Evolutionary conservation across 2,797 vertebrate genomes (phyloP), one percentile per base, ranked within the genome.

Genomic region (Echeneis naucrates): DNA sequence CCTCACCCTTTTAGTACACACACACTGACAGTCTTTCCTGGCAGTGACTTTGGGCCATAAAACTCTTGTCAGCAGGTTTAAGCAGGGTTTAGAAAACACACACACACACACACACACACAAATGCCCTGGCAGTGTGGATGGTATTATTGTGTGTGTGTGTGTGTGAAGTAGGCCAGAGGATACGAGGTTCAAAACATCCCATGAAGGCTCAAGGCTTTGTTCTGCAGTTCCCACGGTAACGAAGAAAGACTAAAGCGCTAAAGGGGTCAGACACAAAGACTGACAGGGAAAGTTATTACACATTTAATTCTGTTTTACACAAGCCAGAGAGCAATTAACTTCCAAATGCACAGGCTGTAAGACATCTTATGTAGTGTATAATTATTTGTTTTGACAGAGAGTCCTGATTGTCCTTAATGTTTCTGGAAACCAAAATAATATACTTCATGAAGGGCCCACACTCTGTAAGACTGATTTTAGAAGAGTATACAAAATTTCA

Each of bases 211-310:
- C 68, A 33, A 42, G 72, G 62, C 68, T 89, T 90, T 92, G 88
- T 92, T 83, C 77, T 44, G 70, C 51, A 37, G 79, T 90, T 91
- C 73, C 89, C 89, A 86, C 63, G 35, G 87, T 77, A 82, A 90
- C 90, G 61, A 53, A 80, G 85, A 82, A 80, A 54, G 37, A 71
- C 73, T 79, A 72, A 83, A 53, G 59, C 50, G 68, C 48, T 50
- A 68, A 35, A 60, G 53, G 24, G 12, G 59, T 23, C 30, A 30
- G 54, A 19, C 32, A 19, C 27, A 58, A 14, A 50, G 47, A 55
- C 21, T 38, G 17, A 67, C 45, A 57, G 42, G 5, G 59, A 1
- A 32, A 27, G 57, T 80, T 87, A 68, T 80, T 26, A 26, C 69
- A 64, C 37, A 62, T 50, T 44, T 51, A 69, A 67, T 68, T 23